phyloP scores from a whole-genome alignment of 2,888 invertebrate species.

The Pollenia griseotomentosa region DNA sequence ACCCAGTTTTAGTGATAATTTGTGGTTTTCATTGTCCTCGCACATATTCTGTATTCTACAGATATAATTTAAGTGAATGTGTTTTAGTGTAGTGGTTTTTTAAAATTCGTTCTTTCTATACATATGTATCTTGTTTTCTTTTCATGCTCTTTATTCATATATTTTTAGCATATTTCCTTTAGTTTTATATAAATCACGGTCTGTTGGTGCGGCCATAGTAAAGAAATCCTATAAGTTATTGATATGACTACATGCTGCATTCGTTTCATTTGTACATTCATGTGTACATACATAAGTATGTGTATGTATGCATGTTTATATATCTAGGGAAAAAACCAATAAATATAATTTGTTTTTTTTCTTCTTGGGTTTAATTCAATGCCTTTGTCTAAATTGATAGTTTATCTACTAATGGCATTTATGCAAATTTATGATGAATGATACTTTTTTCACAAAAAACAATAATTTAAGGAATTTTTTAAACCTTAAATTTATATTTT shows the following conservation, averaged over 20 bases:
- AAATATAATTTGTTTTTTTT: not conserved
- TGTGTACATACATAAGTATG: not conserved
- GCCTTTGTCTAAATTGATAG: conserved; percentile 6
- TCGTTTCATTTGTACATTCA: not conserved
- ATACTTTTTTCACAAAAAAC: not conserved
- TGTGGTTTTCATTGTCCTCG: conserved; percentile 41
- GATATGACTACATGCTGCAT: conserved; percentile 15
- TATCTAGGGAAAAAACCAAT: not conserved
- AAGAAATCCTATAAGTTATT: conserved; percentile 51
- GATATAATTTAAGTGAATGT: conserved; percentile 11
- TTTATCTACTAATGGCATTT: conserved; percentile 21
- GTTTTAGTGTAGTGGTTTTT: conserved; percentile 57
- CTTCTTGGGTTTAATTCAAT: not conserved
- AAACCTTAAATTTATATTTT: no score
- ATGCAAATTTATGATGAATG: conserved; percentile 43
- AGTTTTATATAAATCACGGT: conserved; percentile 51
- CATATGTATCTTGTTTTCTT: conserved; percentile 16
- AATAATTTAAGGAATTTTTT: no score
- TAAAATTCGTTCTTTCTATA: not conserved
- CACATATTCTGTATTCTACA: conserved; percentile 2
- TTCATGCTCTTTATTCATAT: not conserved
- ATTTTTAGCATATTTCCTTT: conserved; percentile 10
- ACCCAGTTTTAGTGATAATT: conserved; percentile 24
- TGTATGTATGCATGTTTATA: not conserved
- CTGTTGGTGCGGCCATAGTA: conserved; percentile 36